Base-by-base conservation (phyloP, 2,797 vertebrate genomes). In the Chaetodon trifasciatus region DNA sequence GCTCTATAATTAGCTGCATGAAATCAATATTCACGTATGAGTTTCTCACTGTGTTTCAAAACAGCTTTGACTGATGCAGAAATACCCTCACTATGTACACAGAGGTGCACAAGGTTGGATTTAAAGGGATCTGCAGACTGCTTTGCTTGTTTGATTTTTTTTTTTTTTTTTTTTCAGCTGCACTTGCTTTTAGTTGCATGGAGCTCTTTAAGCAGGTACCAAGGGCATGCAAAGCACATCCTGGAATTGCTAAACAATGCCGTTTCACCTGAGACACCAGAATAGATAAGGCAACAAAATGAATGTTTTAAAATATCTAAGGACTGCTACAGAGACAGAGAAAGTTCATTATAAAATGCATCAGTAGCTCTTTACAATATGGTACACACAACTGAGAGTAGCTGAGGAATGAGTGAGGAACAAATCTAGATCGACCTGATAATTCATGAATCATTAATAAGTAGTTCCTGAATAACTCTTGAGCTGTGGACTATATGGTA, bases 1-100 rank as follows among this genome's bases (percentile, higher is more conserved):
- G 39, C 60, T 74, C 56, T 76, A 82, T 92, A 93, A 91, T 91
- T 93, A 90, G 85, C 85, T 91, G 81, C 85, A 89, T 73, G 2
- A 86, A 94, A 94, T 95, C 90, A 84, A 95, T 94, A 93, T 90
- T 93, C 88, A 88, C 58, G 53, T 88, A 79, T 86, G 84, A 82
- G 76, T 84, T 66, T 90, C 74, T 77, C 87, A 74, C 79, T 70
- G 5, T 89, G 74, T 87, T 91, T 91, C 77, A 81, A 68, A 85
- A 82, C 78, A 88, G 83, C 71, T 85, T 80, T 65, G 67, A 75
- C 72, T 79, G 60, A 88, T 83, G 35, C 46, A 79, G 63, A 88
- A 76, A 81, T 84, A 71, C 79, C 76, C 76, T 83, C 61, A 49
- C 50, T 63, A 19, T 32, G 66, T 57, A 85, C 58, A 71, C 58